Percentiles rank a stretch among this genome's conserved stretches.
These are phyloP conservation scores for Epinotia demarniana DNA, from an alignment of 2,888 invertebrate genomes.

Conservation along the genomic window DNA sequence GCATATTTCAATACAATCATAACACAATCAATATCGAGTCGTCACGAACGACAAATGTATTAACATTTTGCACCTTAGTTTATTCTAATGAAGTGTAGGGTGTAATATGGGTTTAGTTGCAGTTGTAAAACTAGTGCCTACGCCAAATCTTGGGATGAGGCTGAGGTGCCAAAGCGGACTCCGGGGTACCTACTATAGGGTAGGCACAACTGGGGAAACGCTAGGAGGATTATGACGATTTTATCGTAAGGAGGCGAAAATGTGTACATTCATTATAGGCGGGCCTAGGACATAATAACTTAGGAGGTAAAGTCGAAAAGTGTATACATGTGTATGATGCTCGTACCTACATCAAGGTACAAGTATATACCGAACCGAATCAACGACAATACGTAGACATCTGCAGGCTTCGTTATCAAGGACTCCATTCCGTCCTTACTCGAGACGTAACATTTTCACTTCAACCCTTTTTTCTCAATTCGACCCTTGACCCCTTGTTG, in stretches of 20 bases:
- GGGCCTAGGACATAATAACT: too few relatives aligned
- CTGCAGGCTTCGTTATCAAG: constrained; percentile 37
- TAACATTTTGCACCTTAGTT: not conserved
- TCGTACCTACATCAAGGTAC: not conserved
- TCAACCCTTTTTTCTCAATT: constrained; percentile 34
- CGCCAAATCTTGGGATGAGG: too few relatives aligned
- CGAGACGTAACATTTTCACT: constrained; percentile 38
- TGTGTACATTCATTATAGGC: too few relatives aligned
- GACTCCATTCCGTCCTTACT: constrained; percentile 30
- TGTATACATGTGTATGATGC: too few relatives aligned
- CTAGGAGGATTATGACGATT: too few relatives aligned
- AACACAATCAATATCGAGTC: constrained; percentile 17
- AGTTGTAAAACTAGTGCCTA: too few relatives aligned
- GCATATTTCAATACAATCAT: constrained; percentile 36
- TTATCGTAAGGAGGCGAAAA: too few relatives aligned
- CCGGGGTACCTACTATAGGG: too few relatives aligned
- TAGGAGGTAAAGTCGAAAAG: too few relatives aligned
- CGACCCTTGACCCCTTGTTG: constrained; percentile 38
- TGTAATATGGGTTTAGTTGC: too few relatives aligned
- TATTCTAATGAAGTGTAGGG: not conserved
- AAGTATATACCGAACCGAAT: not conserved
- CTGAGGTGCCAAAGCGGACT: too few relatives aligned
- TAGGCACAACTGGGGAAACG: too few relatives aligned
- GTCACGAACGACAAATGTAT: not conserved
- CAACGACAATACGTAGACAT: constrained; percentile 2